Evolutionary conservation across 2,797 vertebrate species (phyloP), one percentile per base, ranked within the genome.

Genomic region (Cynopterus sphinx): DNA sequence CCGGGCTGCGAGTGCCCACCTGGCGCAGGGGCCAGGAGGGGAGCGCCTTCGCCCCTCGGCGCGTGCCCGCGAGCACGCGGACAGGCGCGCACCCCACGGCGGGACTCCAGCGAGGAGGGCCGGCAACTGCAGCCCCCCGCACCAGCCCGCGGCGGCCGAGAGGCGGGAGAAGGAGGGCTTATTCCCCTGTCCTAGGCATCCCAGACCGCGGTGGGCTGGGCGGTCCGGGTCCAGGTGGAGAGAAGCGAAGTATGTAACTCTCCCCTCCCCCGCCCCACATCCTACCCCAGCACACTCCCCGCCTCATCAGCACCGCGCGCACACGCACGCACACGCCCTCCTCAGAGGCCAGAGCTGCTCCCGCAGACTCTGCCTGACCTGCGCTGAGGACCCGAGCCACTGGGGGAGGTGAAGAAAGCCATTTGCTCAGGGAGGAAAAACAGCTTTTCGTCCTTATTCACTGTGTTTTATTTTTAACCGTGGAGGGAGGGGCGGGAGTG

Each of bases 391-490:
- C 55, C 82, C 1, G 19, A 96, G 86, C 88, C 79, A 9, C 61
- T 49, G 78, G 82, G 77, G 49, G n/a, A 94, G 39, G 84, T 59
- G 83, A 53, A 73, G 84, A 84, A 95, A 95, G 61, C 21, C 11
- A 79, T 90, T 88, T 74, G 84, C 7, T 75, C 24, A 6, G 21
- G 8, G 53, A 19, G 5, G 21, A 11, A 33, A 57, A 46, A 28
- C 93, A 94, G 67, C 53, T 93, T 97, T 91, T 81, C 28, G 31
- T 65, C 61, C 93, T 95, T 84, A 91, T 90, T 85, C 75, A n/a
- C 53, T 46, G 65, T 81, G 55, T 87, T 97, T 97, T 92, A 94
- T 97, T 96, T 97, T 96, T 96, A 96, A 96, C 61, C 6, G 4
- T 1, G 90, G 63, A 73, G 91, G 19, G 19, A 24, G 51, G 70